Evolutionary conservation across 2,797 vertebrate genomes (phyloP).

Genomic region (Lepilemur septentrionalis): DNA sequence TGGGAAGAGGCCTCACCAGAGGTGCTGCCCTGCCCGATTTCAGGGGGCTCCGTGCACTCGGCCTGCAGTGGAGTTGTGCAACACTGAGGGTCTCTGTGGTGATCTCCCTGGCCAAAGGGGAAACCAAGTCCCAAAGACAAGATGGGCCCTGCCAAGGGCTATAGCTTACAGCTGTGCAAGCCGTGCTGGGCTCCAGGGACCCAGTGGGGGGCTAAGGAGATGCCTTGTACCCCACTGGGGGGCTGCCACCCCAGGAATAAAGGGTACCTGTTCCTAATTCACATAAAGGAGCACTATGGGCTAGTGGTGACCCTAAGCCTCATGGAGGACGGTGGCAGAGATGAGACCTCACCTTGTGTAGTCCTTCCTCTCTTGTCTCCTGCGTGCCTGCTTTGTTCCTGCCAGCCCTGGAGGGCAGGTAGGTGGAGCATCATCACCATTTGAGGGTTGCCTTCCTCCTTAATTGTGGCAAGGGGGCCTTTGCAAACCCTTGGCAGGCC

Average conservation of each 20-base stretch:
- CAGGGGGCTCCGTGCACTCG: background rate
- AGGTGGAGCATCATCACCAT: background rate
- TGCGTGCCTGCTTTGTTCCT: background rate
- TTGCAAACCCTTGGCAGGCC: background rate
- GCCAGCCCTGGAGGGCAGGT: background rate
- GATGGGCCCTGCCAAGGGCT: background rate
- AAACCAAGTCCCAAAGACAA: background rate
- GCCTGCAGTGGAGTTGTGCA: background rate
- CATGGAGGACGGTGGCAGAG: background rate
- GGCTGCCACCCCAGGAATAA: background rate
- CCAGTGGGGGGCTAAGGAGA: background rate
- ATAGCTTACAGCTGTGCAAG: too few species aligned
- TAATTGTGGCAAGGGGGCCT: background rate
- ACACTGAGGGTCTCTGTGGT: background rate
- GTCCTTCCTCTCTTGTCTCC: background rate
- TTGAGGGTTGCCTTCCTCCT: background rate
- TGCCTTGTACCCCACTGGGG: background rate
- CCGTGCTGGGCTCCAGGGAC: background rate
- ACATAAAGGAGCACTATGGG: background rate
- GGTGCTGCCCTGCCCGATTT: background rate
- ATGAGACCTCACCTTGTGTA: background rate
- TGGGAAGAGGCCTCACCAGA: rapidly evolving
- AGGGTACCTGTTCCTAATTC: background rate
- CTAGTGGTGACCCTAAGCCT: background rate
- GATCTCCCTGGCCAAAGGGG: background rate